A percentile compares a stretch with the other conserved stretches of the same genome.
phyloP scores from a whole-genome alignment of 2,797 vertebrate species.

The Brachymystax lenok region DNA sequence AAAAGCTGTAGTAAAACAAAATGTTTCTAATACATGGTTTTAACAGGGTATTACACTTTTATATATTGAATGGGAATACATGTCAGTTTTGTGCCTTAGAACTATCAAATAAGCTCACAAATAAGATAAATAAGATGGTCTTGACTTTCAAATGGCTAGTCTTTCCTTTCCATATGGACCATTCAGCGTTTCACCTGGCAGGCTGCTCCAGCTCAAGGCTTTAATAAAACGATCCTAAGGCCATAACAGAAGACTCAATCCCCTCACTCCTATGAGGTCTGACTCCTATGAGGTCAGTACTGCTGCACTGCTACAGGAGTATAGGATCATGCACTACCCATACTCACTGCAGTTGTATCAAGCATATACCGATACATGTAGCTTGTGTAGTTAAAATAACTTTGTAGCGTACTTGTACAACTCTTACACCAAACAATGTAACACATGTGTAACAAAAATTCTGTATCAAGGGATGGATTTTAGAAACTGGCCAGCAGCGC shows the following conservation, averaged over 20 bases:
- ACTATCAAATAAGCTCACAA: background rate
- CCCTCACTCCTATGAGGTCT: conserved; percentile 14
- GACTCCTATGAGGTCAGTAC: background rate
- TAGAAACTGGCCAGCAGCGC: background rate
- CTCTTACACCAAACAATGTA: background rate
- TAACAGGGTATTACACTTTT: too few species aligned
- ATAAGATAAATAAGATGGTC: background rate
- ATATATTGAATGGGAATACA: background rate
- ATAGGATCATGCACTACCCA: conserved; percentile 61
- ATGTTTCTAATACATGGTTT: too few species aligned
- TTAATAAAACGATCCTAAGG: background rate
- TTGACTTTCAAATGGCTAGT: background rate
- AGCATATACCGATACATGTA: conserved; percentile 44
- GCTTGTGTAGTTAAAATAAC: conserved; percentile 59
- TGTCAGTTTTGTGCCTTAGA: background rate
- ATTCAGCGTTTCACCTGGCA: background rate
- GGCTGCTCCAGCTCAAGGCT: background rate
- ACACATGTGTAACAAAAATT: background rate
- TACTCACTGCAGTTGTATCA: conserved; percentile 48
- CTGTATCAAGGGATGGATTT: background rate
- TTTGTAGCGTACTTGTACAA: background rate
- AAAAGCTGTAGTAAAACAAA: too few species aligned
- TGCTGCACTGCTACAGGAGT: background rate
- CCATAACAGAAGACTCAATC: conserved; percentile 44
- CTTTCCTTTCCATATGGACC: conserved; percentile 8